Evolutionary conservation across 2,113 vertebrate species (phyloP), one percentile per base, ranked within the genome.

Genomic region (Chroicocephalus ridibundus): DNA sequence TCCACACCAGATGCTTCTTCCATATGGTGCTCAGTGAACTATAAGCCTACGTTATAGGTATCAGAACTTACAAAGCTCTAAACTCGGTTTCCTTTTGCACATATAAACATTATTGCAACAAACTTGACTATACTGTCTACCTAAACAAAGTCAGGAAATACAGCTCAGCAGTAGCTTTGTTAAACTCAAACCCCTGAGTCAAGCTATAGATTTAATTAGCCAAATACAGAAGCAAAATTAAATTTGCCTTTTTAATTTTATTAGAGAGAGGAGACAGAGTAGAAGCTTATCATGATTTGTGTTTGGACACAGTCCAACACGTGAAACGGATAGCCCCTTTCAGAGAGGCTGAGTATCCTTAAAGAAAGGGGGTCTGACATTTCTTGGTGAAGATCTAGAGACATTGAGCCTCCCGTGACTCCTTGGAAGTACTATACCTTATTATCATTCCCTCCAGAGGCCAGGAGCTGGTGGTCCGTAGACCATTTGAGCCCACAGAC

Each of bases 401-500:
- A 47, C 31, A 11, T 0, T 4, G 40, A 80, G 15, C 29, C 31
- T 32, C 52, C 12, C 8, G 2, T 1, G 38, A 32, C 36, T 34
- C 42, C 38, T 22, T 9, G 9, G 21, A 55, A 71, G 31, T 8
- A 68, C 58, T 0, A 3, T 97, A 99, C 99, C 99, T 99, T 99
- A 94, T 99, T 99, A 95, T 99, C 99, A 3, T 99, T 99, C 68
- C 99, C 99, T 72, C 99, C 99, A 0, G 99, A 99, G 34, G 99
- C 99, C 6, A 99, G 98, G 22, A 99, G 98, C 96, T 99, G 99
- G 95, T 99, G 99, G 98, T 99, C 99, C 0, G 99, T 99, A 96
- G 99, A 99, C 99, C 99, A 99, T 82, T 99, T 99, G 61, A 99
- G 99, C 40, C 99, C 99, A 4, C 99, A 99, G 62, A 99, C 99